Percentiles rank a stretch among this genome's conserved stretches.
Conservation (phyloP, 2,113 vertebrate species). For the Enhydra lutris region DNA sequence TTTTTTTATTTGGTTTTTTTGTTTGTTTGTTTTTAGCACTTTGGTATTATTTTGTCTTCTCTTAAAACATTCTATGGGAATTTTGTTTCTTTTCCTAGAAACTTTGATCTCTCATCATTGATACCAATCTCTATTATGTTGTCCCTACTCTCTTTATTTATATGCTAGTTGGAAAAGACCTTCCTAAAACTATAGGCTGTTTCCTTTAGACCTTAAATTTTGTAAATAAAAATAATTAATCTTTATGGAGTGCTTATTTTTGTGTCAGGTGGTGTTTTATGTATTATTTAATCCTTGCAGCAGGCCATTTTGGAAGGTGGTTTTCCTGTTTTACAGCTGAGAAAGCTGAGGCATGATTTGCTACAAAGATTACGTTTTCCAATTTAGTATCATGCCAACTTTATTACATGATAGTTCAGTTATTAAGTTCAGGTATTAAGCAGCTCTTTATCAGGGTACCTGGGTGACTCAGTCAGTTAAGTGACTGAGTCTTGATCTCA, state of each 20-base stretch:
- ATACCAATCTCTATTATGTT: background rate
- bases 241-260: background rate
- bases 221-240: background rate
- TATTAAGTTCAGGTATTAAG: background rate
- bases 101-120: background rate
- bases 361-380: background rate
- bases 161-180: background rate
- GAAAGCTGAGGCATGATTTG: background rate
- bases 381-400: background rate
- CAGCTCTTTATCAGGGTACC: background rate
- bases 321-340: background rate
- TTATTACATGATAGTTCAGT: background rate
- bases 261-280: background rate
- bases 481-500: background rate
- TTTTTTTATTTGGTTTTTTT: too few relatives aligned
- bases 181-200: background rate
- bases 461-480: background rate
- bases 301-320: background rate
- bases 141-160: background rate
- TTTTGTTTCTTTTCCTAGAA: slow-evolving; percentile 22
- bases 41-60: background rate
- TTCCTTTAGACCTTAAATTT: background rate
- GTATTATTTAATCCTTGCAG: background rate
- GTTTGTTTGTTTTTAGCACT: background rate
- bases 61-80: background rate